Percentiles rank a stretch among this genome's conserved stretches.
These are phyloP conservation scores for Larimichthys crocea DNA, from an alignment of 2,113 vertebrate species.

Conservation along the genomic window DNA sequence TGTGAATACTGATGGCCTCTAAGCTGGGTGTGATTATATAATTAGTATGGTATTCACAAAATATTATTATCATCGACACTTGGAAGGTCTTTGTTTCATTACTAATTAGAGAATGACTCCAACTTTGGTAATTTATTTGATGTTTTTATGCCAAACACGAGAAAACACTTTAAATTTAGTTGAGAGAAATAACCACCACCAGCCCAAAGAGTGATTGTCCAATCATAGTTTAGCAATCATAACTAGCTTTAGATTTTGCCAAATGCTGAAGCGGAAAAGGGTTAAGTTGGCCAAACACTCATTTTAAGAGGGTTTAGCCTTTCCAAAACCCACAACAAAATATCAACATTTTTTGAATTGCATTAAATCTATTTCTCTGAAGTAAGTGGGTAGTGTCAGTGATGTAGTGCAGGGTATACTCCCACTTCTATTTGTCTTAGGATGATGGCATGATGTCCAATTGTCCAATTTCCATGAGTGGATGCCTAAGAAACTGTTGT, in stretches of 20 bases:
- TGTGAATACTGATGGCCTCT: slow-evolving; percentile 44
- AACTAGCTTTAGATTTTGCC: background rate
- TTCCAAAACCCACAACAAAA: too few relatives aligned
- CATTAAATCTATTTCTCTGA: too few relatives aligned
- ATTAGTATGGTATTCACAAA: slow-evolving; percentile 57
- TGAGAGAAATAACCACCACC: background rate
- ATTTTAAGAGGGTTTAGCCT: too few relatives aligned
- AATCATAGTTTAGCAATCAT: background rate
- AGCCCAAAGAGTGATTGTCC: background rate
- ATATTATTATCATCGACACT: slow-evolving; percentile 46
- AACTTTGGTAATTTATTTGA: slow-evolving; percentile 19
- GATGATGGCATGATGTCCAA: too few relatives aligned
- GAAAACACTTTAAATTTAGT: background rate
- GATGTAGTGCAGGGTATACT: too few relatives aligned
- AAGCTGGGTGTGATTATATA: slow-evolving; percentile 30
- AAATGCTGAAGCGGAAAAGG: background rate
- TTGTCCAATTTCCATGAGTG: too few relatives aligned
- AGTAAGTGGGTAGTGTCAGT: too few relatives aligned
- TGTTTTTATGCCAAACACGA: slow-evolving; percentile 26
- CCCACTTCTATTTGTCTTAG: too few relatives aligned
- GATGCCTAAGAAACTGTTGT: too few relatives aligned
- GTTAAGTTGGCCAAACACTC: too few relatives aligned
- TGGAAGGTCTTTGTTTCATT: slow-evolving; percentile 36
- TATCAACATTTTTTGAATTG: too few relatives aligned
- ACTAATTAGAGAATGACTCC: slow-evolving; percentile 41